A percentile compares a stretch with the other conserved stretches of the same genome.
phyloP scores from a whole-genome alignment of 2,797 vertebrate genomes.

The Thunnus albacares region DNA sequence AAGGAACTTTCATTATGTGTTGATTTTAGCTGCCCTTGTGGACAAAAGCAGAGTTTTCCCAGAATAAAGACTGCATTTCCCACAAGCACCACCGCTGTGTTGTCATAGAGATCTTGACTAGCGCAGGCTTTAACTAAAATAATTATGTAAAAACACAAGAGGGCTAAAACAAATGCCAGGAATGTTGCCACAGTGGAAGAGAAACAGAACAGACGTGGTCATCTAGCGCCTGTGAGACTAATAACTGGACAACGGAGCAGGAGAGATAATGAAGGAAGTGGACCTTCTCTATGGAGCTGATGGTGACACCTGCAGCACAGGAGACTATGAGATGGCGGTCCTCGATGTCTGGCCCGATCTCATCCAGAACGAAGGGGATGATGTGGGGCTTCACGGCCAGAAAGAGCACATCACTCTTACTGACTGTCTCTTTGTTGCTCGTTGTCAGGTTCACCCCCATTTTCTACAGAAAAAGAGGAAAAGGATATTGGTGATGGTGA shows the following conservation, averaged over 20 bases:
- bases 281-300: slow-evolving; percentile 96
- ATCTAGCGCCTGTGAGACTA: not conserved
- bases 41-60: too few species aligned
- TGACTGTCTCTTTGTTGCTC: slow-evolving; percentile 94
- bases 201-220: not conserved
- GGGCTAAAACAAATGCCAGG: not conserved
- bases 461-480: slow-evolving; percentile 80
- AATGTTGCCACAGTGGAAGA: too few species aligned
- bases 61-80: too few species aligned
- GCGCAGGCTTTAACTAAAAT: too few species aligned
- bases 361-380: slow-evolving; percentile 96
- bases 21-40: too few species aligned
- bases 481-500: not conserved
- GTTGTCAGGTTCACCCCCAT: slow-evolving; percentile 93
- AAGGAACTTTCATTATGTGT: too few species aligned
- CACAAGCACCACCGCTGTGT: too few species aligned
- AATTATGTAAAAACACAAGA: not conserved
- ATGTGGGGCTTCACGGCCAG: slow-evolving; percentile 96
- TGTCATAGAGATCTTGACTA: too few species aligned
- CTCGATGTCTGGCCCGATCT: slow-evolving; percentile 93
- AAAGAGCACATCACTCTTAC: slow-evolving; percentile 93
- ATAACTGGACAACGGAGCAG: not conserved
- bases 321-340: slow-evolving; percentile 94
- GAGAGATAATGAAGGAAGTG: not conserved
- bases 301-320: slow-evolving; percentile 95